phyloP scores from a whole-genome alignment of 2,888 invertebrate genomes.

The Lasioglossum villosulum region DNA sequence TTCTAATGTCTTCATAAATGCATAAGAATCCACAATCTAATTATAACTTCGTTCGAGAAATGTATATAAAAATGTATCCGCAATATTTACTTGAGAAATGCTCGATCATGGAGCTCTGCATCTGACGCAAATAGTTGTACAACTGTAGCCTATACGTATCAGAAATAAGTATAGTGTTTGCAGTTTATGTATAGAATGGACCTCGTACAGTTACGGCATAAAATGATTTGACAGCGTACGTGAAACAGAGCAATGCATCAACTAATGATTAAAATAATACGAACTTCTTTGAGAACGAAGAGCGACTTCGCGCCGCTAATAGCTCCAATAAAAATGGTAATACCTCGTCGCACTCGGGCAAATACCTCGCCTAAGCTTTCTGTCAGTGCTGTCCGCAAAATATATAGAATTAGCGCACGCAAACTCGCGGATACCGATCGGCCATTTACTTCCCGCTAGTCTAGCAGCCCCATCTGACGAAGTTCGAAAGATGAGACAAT shows the following conservation, averaged over 20 bases:
- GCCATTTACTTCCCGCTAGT: slow-evolving; percentile 1
- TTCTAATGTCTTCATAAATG: too few species aligned
- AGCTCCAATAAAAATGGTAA: background rate
- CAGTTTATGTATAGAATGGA: background rate
- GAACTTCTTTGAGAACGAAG: background rate
- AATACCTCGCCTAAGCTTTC: background rate
- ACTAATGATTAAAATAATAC: background rate
- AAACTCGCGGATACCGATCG: slow-evolving; percentile 1
- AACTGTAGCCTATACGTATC: background rate
- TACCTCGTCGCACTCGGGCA: background rate
- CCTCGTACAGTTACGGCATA: background rate
- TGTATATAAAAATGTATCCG: too few species aligned
- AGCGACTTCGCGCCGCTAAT: background rate
- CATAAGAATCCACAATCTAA: too few species aligned
- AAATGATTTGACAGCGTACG: background rate
- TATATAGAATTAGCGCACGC: slow-evolving; percentile 1
- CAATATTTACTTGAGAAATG: too few species aligned
- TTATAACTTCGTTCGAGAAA: too few species aligned
- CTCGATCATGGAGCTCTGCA: background rate
- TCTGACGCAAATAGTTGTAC: background rate
- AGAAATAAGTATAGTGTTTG: background rate
- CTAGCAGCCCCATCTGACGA: background rate
- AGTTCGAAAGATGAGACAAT: background rate
- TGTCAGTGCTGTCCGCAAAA: background rate
- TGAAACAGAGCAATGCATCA: background rate